Evolutionary conservation across 1,140 invertebrate genomes (phyloP).

Genomic region (Tribolium castaneum): DNA sequence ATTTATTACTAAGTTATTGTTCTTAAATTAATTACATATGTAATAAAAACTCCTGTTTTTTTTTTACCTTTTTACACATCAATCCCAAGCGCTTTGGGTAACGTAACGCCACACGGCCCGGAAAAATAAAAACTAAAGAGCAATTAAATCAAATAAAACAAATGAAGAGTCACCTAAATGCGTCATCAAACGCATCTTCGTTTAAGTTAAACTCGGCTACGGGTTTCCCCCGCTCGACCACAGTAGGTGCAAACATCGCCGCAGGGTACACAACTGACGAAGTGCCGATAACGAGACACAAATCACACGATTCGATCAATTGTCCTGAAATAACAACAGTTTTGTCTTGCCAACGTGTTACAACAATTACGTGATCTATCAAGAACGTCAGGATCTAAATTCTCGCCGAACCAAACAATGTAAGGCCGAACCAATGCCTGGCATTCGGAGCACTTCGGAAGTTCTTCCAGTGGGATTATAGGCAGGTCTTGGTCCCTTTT

Average conservation of each 20-base stretch:
- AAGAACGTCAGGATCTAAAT: conserved; percentile 74
- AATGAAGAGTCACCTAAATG: conserved; percentile 71
- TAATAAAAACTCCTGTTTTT: conserved; percentile 24
- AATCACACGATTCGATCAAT: conserved; percentile 79
- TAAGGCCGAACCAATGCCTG: conserved; percentile 82
- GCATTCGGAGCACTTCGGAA: conserved; percentile 83
- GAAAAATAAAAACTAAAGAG: conserved; percentile 78
- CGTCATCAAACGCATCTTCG: conserved; percentile 75
- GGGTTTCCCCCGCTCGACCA: conserved; percentile 79
- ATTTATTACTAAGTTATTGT: conserved; percentile 16
- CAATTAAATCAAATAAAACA: conserved; percentile 42
- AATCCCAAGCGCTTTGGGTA: conserved; percentile 73
- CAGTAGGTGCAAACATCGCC: conserved; percentile 90
- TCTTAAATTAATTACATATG: conserved; percentile 20
- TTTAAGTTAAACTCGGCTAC: conserved; percentile 94
- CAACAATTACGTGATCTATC: conserved; percentile 69
- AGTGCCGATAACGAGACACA: conserved; percentile 87
- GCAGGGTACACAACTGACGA: conserved; percentile 92
- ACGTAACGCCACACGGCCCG: conserved; percentile 79
- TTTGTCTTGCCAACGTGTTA: conserved; percentile 32
- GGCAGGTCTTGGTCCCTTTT: conserved; percentile 65
- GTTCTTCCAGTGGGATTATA: conserved; percentile 73
- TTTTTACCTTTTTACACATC: conserved; percentile 14
- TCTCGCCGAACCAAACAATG: conserved; percentile 94
- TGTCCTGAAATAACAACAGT: conserved; percentile 49